A percentile compares a stretch with the other conserved stretches of the same genome.
phyloP scores from a whole-genome alignment of 37 sponge, comb jelly and placozoan genomes.

The Ianthella basta region DNA sequence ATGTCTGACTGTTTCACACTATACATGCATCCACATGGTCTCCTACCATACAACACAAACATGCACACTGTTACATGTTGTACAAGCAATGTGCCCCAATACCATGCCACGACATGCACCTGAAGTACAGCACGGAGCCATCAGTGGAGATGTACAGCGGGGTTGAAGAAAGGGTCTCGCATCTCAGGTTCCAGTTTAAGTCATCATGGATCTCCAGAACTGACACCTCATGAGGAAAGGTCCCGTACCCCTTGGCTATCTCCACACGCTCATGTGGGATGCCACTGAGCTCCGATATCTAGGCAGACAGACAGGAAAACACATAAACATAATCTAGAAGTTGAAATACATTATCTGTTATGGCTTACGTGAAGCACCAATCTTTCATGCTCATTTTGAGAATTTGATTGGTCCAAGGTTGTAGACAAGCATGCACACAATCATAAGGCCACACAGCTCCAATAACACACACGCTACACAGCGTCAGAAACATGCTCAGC shows the following conservation, averaged over 20 bases:
- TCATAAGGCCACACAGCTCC: not conserved
- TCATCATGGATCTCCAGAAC: slow-evolving; percentile 84
- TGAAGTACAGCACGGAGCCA: slow-evolving; percentile 83
- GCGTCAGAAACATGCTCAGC: no score
- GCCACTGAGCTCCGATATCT: slow-evolving; percentile 21
- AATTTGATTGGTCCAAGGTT: no score
- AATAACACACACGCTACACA: slow-evolving; percentile 24
- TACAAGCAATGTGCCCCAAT: not conserved
- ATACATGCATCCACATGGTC: no score
- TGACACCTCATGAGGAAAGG: slow-evolving; percentile 87
- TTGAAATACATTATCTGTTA: no score
- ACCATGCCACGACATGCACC: slow-evolving; percentile 31
- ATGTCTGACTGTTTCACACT: no score
- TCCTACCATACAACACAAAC: no score
- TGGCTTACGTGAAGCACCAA: no score
- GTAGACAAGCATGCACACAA: not conserved
- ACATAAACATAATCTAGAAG: no score
- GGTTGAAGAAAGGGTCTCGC: slow-evolving; percentile 41
- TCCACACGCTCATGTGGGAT: slow-evolving; percentile 25
- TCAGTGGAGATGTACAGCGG: slow-evolving; percentile 87
- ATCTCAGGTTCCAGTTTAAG: slow-evolving; percentile 82
- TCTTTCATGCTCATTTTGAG: no score
- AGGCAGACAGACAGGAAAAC: not conserved
- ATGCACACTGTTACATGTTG: slow-evolving; percentile 7
- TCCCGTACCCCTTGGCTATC: slow-evolving; percentile 63